These are phyloP conservation scores for Beroe ovata DNA, from an alignment of 37 sponge, comb jelly and placozoan species.

Conservation along the genomic window DNA sequence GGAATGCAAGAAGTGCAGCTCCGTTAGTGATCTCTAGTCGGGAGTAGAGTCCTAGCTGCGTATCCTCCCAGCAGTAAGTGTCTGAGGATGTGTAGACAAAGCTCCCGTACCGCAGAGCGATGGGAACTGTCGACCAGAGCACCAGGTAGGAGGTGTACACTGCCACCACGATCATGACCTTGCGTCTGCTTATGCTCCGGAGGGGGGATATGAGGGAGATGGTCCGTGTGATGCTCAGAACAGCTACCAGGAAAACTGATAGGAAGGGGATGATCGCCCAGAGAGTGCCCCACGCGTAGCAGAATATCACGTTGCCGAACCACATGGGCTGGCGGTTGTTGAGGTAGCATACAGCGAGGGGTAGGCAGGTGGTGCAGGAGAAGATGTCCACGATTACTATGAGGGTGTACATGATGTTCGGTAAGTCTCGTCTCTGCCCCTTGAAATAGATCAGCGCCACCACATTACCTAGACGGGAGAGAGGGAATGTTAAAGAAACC, in stretches of 20 bases:
- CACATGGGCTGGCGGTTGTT: conserved; percentile 57
- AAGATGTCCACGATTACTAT: conserved; percentile 37
- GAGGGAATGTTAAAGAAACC: no score
- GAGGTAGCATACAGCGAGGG: conserved; percentile 30
- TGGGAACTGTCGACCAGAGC: conserved; percentile 63
- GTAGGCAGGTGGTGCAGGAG: conserved; percentile 39
- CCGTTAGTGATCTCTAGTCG: conserved; percentile 24
- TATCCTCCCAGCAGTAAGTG: conserved; percentile 65
- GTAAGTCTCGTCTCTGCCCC: conserved; percentile 6
- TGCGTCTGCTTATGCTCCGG: neutral
- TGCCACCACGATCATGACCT: neutral
- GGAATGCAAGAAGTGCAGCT: conserved; percentile 45
- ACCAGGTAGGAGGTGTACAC: conserved; percentile 2
- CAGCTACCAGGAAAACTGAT: conserved; percentile 60
- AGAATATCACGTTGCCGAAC: conserved; percentile 42
- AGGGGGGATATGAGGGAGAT: conserved; percentile 42
- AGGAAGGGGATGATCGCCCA: conserved; percentile 60
- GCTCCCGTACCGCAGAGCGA: neutral
- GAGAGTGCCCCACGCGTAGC: conserved; percentile 35
- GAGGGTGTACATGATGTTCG: conserved; percentile 39
- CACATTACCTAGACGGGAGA: conserved; percentile 34
- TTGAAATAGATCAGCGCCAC: conserved; percentile 30
- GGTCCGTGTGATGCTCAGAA: conserved; percentile 57
- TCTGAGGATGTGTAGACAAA: conserved; percentile 42
- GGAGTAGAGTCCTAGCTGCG: conserved; percentile 12